A percentile compares a stretch with the other conserved stretches of the same genome.
phyloP scores from a whole-genome alignment of 2,888 invertebrate genomes.

The Palloptera scutellata region DNA sequence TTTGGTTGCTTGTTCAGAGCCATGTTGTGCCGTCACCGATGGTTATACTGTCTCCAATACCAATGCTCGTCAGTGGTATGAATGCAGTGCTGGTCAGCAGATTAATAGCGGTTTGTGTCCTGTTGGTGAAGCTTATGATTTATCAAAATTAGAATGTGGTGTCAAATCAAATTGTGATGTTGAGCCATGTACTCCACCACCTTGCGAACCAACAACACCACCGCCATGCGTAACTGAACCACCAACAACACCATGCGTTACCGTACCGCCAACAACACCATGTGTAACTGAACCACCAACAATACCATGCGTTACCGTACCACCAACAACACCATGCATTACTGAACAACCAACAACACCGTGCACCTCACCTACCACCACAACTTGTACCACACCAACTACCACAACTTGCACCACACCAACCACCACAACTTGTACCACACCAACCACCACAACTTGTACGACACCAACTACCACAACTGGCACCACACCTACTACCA shows the following conservation, averaged over 20 bases:
- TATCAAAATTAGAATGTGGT: slow-evolving; percentile 36
- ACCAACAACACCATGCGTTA: slow-evolving; percentile 18
- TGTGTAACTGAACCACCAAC: slow-evolving; percentile 24
- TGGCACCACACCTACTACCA: not conserved
- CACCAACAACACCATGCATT: not conserved
- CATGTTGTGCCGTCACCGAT: slow-evolving; percentile 34
- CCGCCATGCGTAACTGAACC: slow-evolving; percentile 12
- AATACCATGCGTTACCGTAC: slow-evolving; percentile 12
- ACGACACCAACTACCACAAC: slow-evolving; percentile 10
- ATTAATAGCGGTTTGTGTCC: slow-evolving; percentile 25
- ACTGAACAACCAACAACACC: slow-evolving; percentile 15
- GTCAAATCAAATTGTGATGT: slow-evolving; percentile 28
- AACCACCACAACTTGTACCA: slow-evolving; percentile 11
- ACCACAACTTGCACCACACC: slow-evolving; percentile 20
- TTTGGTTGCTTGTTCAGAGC: slow-evolving; percentile 31
- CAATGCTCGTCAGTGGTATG: slow-evolving; percentile 37
- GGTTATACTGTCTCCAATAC: slow-evolving; percentile 37
- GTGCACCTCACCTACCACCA: not conserved
- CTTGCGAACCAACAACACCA: slow-evolving; percentile 21
- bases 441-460: slow-evolving; percentile 20
- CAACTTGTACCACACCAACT: slow-evolving; percentile 20
- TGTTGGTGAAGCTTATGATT: slow-evolving; percentile 36
- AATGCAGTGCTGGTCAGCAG: slow-evolving; percentile 35
- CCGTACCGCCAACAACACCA: slow-evolving; percentile 27
- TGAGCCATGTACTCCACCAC: slow-evolving; percentile 8